These are phyloP conservation scores for Seriola rivoliana DNA, from an alignment of 2,113 vertebrate species.

Conservation along the genomic window DNA sequence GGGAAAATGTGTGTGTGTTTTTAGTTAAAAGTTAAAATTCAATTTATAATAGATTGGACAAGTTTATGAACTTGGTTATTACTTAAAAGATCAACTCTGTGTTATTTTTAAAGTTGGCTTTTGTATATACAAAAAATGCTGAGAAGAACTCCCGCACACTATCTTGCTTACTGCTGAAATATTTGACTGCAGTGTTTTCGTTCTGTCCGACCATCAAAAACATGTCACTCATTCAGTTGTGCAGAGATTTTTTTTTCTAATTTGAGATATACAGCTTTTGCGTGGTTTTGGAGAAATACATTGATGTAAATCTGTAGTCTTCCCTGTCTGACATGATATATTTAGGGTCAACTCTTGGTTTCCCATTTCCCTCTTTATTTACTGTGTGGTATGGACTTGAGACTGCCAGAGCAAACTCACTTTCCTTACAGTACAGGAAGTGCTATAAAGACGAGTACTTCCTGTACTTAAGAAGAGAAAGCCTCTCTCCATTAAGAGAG, in stretches of 20 bases:
- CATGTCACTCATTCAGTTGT: too few species aligned
- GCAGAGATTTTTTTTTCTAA: too few species aligned
- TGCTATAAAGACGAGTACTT: conserved; percentile 51
- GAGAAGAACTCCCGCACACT: too few species aligned
- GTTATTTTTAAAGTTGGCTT: neutral
- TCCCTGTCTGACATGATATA: neutral
- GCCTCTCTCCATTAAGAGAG: conserved; percentile 46
- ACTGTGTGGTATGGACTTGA: neutral
- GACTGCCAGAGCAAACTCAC: conserved; percentile 8
- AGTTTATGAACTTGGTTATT: neutral
- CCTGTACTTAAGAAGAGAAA: conserved; percentile 54
- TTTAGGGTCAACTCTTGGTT: neutral
- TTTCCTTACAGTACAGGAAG: conserved; percentile 45
- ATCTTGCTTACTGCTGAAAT: too few species aligned
- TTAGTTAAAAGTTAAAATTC: neutral
- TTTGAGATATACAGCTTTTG: neutral
- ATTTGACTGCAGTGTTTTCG: too few species aligned
- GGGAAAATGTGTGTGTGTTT: conserved; percentile 22
- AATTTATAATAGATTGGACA: neutral
- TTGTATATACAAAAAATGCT: neutral
- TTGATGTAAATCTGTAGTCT: neutral
- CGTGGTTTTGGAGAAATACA: neutral
- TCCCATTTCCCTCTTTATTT: neutral
- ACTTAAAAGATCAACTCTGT: neutral
- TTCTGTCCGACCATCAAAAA: too few species aligned